Conservation (phyloP, 2,797 vertebrate genomes). For the Peromyscus melanophrys region DNA sequence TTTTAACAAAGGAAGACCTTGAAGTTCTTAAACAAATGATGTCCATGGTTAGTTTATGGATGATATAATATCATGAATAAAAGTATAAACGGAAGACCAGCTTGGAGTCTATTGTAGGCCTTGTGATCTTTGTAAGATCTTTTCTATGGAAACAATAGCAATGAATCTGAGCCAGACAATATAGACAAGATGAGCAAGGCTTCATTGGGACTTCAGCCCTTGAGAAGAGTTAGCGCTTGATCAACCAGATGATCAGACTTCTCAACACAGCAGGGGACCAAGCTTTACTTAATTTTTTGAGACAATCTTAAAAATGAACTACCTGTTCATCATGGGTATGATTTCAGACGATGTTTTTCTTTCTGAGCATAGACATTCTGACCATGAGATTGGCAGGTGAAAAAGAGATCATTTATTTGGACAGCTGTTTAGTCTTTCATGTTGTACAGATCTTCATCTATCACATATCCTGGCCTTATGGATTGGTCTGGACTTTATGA, state of each 20-base stretch:
- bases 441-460: neutral
- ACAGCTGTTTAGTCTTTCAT: too few species aligned
- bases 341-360: neutral
- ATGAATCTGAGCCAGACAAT: neutral
- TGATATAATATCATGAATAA: neutral
- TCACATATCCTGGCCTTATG: neutral
- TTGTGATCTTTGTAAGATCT: neutral
- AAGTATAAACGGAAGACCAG: neutral
- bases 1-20: neutral
- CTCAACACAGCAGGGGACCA: neutral
- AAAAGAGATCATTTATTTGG: neutral
- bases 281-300: neutral
- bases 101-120: neutral
- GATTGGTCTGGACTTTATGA: neutral
- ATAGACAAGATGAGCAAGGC: neutral
- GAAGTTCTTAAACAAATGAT: neutral
- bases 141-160: neutral
- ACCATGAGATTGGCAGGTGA: neutral
- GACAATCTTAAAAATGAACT: too few species aligned
- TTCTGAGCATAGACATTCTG: neutral
- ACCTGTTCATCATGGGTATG: neutral
- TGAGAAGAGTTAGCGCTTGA: neutral
- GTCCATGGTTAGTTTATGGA: neutral
- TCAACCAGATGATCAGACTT: neutral
- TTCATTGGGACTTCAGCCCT: neutral